Conservation (phyloP, 1,140 invertebrate species). For the Drosophila parvula region DNA sequence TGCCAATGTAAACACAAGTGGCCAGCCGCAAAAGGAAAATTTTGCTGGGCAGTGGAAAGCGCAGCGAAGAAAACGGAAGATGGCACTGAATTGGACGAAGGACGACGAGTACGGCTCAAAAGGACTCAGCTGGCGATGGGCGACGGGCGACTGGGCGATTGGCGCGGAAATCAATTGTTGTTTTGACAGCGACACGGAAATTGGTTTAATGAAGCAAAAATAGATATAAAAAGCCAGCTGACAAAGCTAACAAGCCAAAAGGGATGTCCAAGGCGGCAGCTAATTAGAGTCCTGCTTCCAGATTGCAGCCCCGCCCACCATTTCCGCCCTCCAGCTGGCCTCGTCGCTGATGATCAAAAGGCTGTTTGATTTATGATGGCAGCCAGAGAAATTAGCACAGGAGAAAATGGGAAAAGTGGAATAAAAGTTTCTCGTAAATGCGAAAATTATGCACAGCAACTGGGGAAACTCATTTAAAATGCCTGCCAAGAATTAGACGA, state of each 20-base stretch:
- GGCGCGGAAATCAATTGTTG: constrained; percentile 82
- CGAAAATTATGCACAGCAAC: constrained; percentile 72
- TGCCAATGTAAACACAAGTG: constrained; percentile 81
- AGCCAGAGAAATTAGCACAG: constrained; percentile 68
- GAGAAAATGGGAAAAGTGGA: constrained; percentile 24
- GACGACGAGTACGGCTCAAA: constrained; percentile 40
- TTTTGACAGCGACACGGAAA: constrained; percentile 82
- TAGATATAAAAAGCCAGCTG: constrained; percentile 72
- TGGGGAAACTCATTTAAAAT: constrained; percentile 74
- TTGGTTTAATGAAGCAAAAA: constrained; percentile 83
- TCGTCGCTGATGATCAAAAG: constrained; percentile 70
- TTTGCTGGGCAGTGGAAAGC: constrained; percentile 54
- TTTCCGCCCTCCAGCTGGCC: constrained; percentile 8
- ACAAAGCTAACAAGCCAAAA: constrained; percentile 78
- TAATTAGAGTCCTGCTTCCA: constrained; percentile 74
- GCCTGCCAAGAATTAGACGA: constrained; percentile 40
- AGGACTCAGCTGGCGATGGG: constrained; percentile 52
- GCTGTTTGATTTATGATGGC: constrained; percentile 79
- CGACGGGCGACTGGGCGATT: constrained; percentile 38
- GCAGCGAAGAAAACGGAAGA: constrained; percentile 38
- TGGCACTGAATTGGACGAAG: not conserved
- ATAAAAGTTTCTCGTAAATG: constrained; percentile 71
- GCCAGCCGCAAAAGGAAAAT: constrained; percentile 72
- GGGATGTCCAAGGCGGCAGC: constrained; percentile 51
- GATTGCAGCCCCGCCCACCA: constrained; percentile 50